Conservation (phyloP, 2,797 vertebrate genomes). For the Lepidocolaptes lacrymiger region DNA sequence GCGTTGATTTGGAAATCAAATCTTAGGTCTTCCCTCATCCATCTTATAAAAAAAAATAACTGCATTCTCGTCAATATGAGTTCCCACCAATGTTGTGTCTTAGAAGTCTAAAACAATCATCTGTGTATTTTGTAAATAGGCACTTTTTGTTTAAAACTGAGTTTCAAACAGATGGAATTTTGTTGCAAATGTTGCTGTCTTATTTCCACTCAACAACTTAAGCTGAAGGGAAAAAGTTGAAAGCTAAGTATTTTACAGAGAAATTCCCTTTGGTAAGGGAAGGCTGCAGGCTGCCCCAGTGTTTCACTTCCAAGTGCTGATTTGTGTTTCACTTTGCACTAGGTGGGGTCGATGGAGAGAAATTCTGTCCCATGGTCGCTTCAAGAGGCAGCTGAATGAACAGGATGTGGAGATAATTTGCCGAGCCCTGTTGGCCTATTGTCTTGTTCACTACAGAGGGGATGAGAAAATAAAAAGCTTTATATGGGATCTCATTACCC, state of each 20-base stretch:
- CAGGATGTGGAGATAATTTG: conserved; percentile 96
- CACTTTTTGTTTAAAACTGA: neutral
- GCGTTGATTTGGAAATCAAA: conserved; percentile 7
- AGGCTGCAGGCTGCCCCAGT: neutral
- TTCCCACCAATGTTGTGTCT: neutral
- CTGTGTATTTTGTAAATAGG: neutral
- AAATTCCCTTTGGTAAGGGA: neutral
- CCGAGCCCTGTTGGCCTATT: conserved; percentile 92
- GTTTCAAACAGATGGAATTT: neutral
- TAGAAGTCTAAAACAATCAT: neutral
- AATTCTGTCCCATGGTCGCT: conserved; percentile 94
- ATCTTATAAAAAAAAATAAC: neutral
- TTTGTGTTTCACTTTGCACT: conserved; percentile 9
- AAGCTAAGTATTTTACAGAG: neutral
- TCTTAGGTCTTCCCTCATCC: neutral
- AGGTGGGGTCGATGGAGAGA: conserved; percentile 99
- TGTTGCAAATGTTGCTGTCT: neutral
- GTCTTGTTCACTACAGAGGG: conserved; percentile 94
- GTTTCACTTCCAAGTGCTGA: neutral
- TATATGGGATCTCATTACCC: conserved; percentile 98
- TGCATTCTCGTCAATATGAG: neutral
- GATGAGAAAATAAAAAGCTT: conserved; percentile 99
- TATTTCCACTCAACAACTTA: neutral
- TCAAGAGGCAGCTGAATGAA: conserved; percentile 94
- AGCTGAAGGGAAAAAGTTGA: neutral